phyloP scores from a whole-genome alignment of 2,888 invertebrate species.

The Cepaea hortensis region DNA sequence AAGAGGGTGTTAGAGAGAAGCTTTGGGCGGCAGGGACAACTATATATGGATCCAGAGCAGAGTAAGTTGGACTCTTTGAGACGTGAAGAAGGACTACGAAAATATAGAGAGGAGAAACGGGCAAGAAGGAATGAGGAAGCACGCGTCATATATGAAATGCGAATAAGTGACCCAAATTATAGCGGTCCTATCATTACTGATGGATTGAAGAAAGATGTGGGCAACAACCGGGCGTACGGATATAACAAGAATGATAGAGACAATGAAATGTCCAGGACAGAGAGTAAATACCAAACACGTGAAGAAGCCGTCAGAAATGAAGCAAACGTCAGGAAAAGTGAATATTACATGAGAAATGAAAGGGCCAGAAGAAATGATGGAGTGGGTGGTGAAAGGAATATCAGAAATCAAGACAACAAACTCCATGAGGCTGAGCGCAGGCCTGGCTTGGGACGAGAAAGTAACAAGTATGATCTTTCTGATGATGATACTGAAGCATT shows the following conservation, averaged over 20 bases:
- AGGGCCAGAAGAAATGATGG: not conserved
- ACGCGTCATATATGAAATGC: not conserved
- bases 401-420: not conserved
- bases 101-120: conserved; percentile 6
- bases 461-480: not conserved
- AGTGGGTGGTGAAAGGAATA: not conserved
- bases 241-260: not conserved
- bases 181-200: not conserved
- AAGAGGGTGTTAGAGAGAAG: conserved; percentile 1
- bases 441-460: not conserved
- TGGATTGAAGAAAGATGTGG: not conserved
- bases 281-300: not conserved
- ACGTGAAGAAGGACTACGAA: not conserved
- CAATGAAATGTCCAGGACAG: not conserved
- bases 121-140: conserved; percentile 14
- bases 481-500: not conserved
- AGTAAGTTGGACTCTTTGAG: not conserved
- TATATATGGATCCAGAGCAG: not conserved
- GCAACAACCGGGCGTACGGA: not conserved
- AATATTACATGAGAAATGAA: not conserved
- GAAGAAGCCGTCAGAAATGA: not conserved
- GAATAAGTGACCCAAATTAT: not conserved
- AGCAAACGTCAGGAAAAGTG: not conserved
- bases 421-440: not conserved
- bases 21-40: conserved; percentile 2